Evolutionary conservation across 2,797 vertebrate species (phyloP).

Genomic region (Takifugu rubripes): DNA sequence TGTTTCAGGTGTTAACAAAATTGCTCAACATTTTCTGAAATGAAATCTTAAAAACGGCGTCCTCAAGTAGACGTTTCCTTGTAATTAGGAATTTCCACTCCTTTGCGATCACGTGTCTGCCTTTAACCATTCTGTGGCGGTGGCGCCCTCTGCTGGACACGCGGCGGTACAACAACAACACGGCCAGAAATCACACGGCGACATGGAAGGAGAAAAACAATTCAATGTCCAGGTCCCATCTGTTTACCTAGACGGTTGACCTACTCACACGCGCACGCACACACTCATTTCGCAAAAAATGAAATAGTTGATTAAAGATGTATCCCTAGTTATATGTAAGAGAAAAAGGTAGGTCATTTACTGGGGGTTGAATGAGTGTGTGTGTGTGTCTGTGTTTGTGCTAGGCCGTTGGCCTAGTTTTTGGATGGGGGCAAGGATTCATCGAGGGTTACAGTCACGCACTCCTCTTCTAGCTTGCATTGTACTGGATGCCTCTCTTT

Average conservation of each 20-base stretch:
- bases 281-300: constrained; percentile 6
- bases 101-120: background rate
- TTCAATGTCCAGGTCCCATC: background rate
- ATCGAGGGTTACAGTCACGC: constrained; percentile 43
- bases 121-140: constrained; percentile 13
- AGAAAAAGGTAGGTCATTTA: constrained; percentile 46
- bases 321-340: background rate
- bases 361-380: constrained; percentile 18
- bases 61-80: too few relatives aligned
- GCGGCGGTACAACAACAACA: constrained; percentile 40
- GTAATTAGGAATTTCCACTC: background rate
- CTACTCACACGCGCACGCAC: constrained; percentile 7
- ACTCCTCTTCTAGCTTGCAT: constrained; percentile 13
- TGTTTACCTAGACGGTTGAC: constrained; percentile 4
- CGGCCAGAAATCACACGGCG: background rate
- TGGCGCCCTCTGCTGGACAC: constrained; percentile 60
- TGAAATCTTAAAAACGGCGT: too few relatives aligned
- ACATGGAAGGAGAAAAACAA: constrained; percentile 5
- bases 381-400: constrained; percentile 19
- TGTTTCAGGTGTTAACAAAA: too few relatives aligned
- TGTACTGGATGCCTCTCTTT: constrained; percentile 30
- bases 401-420: constrained; percentile 55
- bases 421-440: constrained; percentile 27
- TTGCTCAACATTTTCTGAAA: too few relatives aligned
- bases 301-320: constrained; percentile 34